Percentiles rank a stretch among this genome's conserved stretches.
These are phyloP conservation scores for Pachymerium ferrugineum DNA, from an alignment of 2,888 invertebrate genomes.

Conservation along the genomic window DNA sequence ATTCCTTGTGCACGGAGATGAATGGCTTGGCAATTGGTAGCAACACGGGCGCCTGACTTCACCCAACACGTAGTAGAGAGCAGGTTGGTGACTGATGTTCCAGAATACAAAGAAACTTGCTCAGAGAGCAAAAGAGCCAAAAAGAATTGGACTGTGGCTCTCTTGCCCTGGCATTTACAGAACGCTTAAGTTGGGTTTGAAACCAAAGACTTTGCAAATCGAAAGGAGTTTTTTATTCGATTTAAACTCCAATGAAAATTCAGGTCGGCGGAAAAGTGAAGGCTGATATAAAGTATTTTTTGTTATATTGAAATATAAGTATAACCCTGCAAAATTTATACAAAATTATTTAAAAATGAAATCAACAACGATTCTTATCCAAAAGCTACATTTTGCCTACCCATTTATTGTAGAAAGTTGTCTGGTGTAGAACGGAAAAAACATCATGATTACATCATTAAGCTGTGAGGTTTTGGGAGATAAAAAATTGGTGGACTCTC, in stretches of 20 bases:
- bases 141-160: constrained; percentile 7
- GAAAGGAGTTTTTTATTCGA: neutral
- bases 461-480: neutral
- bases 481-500: neutral
- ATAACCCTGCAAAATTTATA: too few relatives aligned
- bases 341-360: too few relatives aligned
- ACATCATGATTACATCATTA: too few relatives aligned
- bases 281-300: too few relatives aligned
- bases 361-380: too few relatives aligned
- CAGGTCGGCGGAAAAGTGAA: too few relatives aligned
- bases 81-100: constrained; percentile 18
- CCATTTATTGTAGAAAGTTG: too few relatives aligned
- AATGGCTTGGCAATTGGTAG: constrained; percentile 22
- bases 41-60: constrained; percentile 23
- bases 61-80: constrained; percentile 23
- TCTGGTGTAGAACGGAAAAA: too few relatives aligned
- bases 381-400: too few relatives aligned
- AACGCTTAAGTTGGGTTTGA: constrained; percentile 9
- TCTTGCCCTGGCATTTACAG: neutral
- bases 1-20: constrained; percentile 21
- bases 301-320: too few relatives aligned
- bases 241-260: too few relatives aligned
- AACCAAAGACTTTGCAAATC: constrained; percentile 5
- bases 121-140: constrained; percentile 20
- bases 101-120: constrained; percentile 25